A percentile compares a stretch with the other conserved stretches of the same genome.
Conservation (phyloP, 2,888 invertebrate genomes). For the Elegia similella region DNA sequence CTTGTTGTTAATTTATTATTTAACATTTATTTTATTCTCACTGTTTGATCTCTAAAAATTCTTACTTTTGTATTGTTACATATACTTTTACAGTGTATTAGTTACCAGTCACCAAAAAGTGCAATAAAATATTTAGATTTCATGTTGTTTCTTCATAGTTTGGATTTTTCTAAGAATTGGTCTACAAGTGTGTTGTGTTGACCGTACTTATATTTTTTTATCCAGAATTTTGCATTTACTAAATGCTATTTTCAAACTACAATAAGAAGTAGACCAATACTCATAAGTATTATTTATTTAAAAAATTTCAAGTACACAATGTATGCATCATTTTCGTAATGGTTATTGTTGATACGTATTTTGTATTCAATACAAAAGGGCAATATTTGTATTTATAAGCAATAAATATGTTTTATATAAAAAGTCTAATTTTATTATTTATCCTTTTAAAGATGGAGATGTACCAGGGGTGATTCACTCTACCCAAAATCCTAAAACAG, state of each 20-base stretch:
- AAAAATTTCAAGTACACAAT: slow-evolving; percentile 7
- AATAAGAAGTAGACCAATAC: neutral
- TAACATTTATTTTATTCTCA: slow-evolving; percentile 15
- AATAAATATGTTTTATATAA: slow-evolving; percentile 24
- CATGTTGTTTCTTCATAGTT: neutral
- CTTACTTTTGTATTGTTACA: slow-evolving; percentile 13
- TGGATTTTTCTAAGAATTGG: neutral
- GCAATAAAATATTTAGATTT: slow-evolving; percentile 29
- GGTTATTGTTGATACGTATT: slow-evolving; percentile 25
- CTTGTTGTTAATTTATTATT: neutral
- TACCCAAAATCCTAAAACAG: too few relatives aligned
- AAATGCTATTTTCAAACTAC: neutral
- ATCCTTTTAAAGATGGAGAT: too few relatives aligned
- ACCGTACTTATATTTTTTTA: neutral
- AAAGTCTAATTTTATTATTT: neutral
- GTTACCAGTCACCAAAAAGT: slow-evolving; percentile 40
- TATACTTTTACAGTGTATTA: slow-evolving; percentile 21
- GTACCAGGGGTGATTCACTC: too few relatives aligned
- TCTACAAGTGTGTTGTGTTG: neutral
- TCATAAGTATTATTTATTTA: neutral
- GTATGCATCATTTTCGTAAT: slow-evolving; percentile 23
- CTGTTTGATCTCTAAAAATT: slow-evolving; percentile 19
- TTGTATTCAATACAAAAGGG: slow-evolving; percentile 21
- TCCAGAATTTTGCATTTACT: neutral
- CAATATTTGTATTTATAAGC: slow-evolving; percentile 22